phyloP scores from a whole-genome alignment of 1,140 invertebrate genomes.

The Eciton burchellii region DNA sequence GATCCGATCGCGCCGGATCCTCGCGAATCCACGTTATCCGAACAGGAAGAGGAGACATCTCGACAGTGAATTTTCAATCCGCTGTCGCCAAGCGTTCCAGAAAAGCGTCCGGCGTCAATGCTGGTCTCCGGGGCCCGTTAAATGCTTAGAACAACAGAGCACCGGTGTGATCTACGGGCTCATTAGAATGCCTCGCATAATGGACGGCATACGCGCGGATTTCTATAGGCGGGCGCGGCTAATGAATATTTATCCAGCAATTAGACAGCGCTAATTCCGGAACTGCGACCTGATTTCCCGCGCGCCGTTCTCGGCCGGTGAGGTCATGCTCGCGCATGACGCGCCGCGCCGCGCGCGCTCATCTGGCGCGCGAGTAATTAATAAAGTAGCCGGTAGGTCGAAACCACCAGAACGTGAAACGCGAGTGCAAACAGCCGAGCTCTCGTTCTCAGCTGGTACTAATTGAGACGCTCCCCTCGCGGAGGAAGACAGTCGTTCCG shows the following conservation, averaged over 20 bases:
- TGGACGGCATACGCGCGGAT: slow-evolving; percentile 58
- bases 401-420: slow-evolving; percentile 76
- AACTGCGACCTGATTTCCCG: slow-evolving; percentile 34
- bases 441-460: slow-evolving; percentile 72
- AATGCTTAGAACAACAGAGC: slow-evolving; percentile 54
- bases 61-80: not conserved
- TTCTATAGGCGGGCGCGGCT: slow-evolving; percentile 49
- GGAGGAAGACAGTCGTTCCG: slow-evolving; percentile 78
- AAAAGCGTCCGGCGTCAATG: slow-evolving; percentile 28
- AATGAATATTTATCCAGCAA: slow-evolving; percentile 65
- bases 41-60: not conserved
- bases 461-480: slow-evolving; percentile 81
- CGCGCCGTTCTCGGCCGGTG: not conserved
- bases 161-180: slow-evolving; percentile 31
- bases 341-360: not conserved
- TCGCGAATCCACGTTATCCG: not conserved
- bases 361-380: slow-evolving; percentile 67
- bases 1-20: not conserved
- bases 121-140: slow-evolving; percentile 23
- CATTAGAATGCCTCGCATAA: slow-evolving; percentile 66
- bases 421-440: slow-evolving; percentile 74
- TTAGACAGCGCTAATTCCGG: slow-evolving; percentile 60
- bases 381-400: slow-evolving; percentile 65
- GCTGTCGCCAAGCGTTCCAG: not conserved
- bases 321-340: slow-evolving; percentile 2